Evolutionary conservation across 1,140 invertebrate genomes (phyloP).

Genomic region (Heliothis subflexa): DNA sequence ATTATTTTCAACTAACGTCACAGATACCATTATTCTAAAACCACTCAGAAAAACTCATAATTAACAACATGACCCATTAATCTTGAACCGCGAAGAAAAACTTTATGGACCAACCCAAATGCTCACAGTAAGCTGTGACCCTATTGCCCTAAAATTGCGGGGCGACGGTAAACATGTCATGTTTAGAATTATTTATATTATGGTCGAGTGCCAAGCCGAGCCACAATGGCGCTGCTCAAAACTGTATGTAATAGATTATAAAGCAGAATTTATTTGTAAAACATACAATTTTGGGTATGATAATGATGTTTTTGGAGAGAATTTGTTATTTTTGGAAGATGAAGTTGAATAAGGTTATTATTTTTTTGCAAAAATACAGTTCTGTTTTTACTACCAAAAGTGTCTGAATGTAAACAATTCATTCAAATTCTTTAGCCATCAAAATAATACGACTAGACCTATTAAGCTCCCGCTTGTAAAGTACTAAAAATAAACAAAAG

Average conservation of each 20-base stretch:
- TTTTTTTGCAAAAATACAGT: no score
- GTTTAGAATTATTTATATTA: slow-evolving; percentile 39
- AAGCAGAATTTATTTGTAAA: not conserved
- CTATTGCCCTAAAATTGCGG: slow-evolving; percentile 4
- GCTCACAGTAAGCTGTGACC: slow-evolving; percentile 18
- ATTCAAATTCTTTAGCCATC: no score
- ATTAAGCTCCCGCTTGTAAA: no score
- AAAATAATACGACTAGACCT: no score
- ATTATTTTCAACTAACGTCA: no score
- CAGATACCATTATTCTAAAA: not conserved
- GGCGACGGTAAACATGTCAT: slow-evolving; percentile 31
- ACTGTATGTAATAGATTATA: slow-evolving; percentile 28
- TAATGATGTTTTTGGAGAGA: not conserved
- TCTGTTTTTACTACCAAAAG: no score
- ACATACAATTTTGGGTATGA: not conserved
- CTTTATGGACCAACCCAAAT: slow-evolving; percentile 13
- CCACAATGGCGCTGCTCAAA: slow-evolving; percentile 24
- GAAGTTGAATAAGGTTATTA: no score
- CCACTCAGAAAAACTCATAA: slow-evolving; percentile 15
- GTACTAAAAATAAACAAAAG: not conserved
- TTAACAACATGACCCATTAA: slow-evolving; percentile 4
- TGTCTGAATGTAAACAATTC: no score
- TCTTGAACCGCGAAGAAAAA: not conserved
- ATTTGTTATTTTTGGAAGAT: no score
- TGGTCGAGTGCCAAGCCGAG: slow-evolving; percentile 27